Conservation (phyloP, 2,797 vertebrate species). For the Cynodonichthys magdalenae region DNA sequence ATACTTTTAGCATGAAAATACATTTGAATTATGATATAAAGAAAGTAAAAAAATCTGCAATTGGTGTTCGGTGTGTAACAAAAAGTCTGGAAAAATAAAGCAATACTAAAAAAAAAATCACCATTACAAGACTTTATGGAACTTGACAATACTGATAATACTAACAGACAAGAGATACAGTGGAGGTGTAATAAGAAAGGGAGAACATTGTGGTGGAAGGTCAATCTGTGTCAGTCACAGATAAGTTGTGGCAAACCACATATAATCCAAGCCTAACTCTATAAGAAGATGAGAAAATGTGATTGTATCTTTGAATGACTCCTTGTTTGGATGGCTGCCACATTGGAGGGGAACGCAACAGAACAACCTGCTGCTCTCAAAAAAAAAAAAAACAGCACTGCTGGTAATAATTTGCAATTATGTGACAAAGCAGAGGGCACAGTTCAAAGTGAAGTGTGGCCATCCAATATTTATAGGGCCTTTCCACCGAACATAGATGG, state of each 20-base stretch:
- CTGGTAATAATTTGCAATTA: constrained; percentile 61
- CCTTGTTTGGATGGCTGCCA: constrained; percentile 57
- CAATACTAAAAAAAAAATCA: constrained; percentile 24
- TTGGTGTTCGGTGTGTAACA: neutral
- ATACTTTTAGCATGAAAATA: constrained; percentile 1
- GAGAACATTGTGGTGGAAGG: constrained; percentile 57
- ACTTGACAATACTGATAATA: constrained; percentile 36
- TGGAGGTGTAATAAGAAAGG: constrained; percentile 50
- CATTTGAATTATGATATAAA: neutral
- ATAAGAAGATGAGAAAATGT: constrained; percentile 72
- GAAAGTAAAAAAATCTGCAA: neutral
- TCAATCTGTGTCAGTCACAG: constrained; percentile 66
- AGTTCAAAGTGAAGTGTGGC: constrained; percentile 55
- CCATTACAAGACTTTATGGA: neutral
- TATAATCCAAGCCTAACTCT: constrained; percentile 64
- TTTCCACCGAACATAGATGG: constrained; percentile 27
- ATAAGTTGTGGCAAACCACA: constrained; percentile 61
- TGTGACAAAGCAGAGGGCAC: constrained; percentile 56
- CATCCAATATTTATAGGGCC: constrained; percentile 60
- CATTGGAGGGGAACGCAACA: constrained; percentile 39
- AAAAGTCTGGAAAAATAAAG: constrained; percentile 1
- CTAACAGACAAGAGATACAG: constrained; percentile 29
- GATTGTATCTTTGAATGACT: constrained; percentile 66
- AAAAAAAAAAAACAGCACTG: constrained; percentile 2
- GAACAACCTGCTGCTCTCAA: constrained; percentile 45